Conservation (phyloP, 1,140 invertebrate genomes). For the Leptestheria dahalacensis region DNA sequence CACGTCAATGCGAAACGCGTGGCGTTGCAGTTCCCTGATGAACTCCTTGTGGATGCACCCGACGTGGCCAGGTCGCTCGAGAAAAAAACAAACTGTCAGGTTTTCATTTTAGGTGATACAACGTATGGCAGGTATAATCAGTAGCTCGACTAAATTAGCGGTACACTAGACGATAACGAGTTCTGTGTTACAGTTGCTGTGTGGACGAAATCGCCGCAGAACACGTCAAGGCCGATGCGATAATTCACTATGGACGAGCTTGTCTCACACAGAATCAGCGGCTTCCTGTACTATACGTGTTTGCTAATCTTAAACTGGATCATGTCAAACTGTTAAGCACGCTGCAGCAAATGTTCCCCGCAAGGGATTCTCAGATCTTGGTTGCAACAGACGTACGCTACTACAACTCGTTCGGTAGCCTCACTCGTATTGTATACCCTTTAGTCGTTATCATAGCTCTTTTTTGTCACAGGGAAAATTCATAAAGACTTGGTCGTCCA, state of each 20-base stretch:
- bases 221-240: constrained; percentile 62
- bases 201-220: constrained; percentile 79
- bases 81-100: constrained; percentile 35
- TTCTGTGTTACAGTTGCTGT: constrained; percentile 54
- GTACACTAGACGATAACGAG: not conserved
- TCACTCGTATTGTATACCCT: not conserved
- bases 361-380: constrained; percentile 35
- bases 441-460: not conserved
- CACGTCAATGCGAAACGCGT: constrained; percentile 47
- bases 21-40: constrained; percentile 82
- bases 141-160: not conserved
- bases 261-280: constrained; percentile 51
- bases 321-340: constrained; percentile 19
- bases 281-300: constrained; percentile 53
- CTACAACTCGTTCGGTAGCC: constrained; percentile 43
- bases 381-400: constrained; percentile 59
- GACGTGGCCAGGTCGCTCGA: constrained; percentile 48
- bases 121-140: constrained; percentile 66
- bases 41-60: constrained; percentile 51
- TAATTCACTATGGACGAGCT: constrained; percentile 80
- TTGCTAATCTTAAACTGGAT: constrained; percentile 27
- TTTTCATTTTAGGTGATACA: constrained; percentile 82
- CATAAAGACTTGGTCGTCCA: not conserved
- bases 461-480: not conserved
- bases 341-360: constrained; percentile 26